Conservation (phyloP, 1,140 invertebrate species). For the Parasteatoda tepidariorum region DNA sequence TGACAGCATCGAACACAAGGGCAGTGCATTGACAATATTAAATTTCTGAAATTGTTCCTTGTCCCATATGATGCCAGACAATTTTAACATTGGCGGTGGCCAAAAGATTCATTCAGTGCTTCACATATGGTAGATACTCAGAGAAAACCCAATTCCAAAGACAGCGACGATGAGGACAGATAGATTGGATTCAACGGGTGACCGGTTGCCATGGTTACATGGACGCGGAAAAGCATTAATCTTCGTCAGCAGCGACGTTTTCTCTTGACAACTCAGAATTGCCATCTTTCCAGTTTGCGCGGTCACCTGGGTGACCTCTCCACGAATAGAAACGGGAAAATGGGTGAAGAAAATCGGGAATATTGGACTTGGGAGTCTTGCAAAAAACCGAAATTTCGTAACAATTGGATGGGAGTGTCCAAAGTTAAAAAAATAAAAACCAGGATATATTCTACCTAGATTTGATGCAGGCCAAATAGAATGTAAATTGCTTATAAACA, state of each 20-base stretch:
- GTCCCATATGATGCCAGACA: no score
- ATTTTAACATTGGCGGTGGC: no score
- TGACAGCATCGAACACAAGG: no score
- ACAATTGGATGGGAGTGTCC: neutral
- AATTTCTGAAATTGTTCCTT: no score
- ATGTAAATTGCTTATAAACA: slow-evolving; percentile 50
- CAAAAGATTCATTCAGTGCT: no score
- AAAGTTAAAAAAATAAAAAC: neutral
- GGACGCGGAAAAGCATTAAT: slow-evolving; percentile 34
- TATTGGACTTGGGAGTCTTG: neutral
- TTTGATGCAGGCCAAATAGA: slow-evolving; percentile 36
- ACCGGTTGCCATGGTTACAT: slow-evolving; percentile 31
- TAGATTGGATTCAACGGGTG: slow-evolving; percentile 44
- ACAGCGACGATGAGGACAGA: slow-evolving; percentile 42
- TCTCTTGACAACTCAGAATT: slow-evolving; percentile 45
- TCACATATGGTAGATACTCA: neutral
- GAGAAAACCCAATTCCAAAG: slow-evolving; percentile 33
- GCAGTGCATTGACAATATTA: no score
- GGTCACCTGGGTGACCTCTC: slow-evolving; percentile 49
- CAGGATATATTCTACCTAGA: neutral
- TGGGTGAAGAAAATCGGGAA: slow-evolving; percentile 2
- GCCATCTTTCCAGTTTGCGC: slow-evolving; percentile 46
- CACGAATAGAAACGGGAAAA: neutral
- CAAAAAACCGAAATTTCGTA: slow-evolving; percentile 42
- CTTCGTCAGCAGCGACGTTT: slow-evolving; percentile 37